Evolutionary conservation across 2,797 vertebrate genomes (phyloP), one percentile per base, ranked within the genome.

Genomic region (Pseudocheirus occidentalis): DNA sequence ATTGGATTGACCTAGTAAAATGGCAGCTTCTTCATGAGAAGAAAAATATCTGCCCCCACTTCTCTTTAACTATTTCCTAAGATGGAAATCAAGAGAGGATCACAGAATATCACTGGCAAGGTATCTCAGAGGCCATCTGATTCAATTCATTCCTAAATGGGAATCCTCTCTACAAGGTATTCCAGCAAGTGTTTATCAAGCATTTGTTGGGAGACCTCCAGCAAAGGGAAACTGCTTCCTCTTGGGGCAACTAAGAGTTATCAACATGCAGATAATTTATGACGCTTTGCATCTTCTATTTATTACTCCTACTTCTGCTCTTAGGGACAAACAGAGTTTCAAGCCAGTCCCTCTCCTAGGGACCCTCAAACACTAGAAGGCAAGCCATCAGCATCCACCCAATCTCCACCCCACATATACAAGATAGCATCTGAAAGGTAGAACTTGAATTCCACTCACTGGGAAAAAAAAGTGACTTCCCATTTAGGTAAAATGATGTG

Each of bases 361-460:
- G 18, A 21, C 28, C 66, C 21, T 24, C 66, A 81, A 81, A 81
- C 21, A 81, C n/a, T 81, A 46, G 58, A 40, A 40, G n/a, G 18
- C n/a, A 81, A 81, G 28, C 16, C 18, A n/a, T 40, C 66, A 73
- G 62, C 5, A 5, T n/a, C 28, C 66, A 40, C 66, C n/a, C 21
- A 18, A 21, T 40, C n/a, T 21, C 3, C 6, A 24, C 40, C 18
- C n/a, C n/a, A 40, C 18, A 21, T 18, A 40, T 73, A 21, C n/a
- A 81, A 81, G 18, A 9, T 9, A 81, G 7, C n/a, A 0, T 4
- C 55, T 95, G 50, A 55, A 95, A 90, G 46, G 50, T 2, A 59
- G 58, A 96, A 62, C 57, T 34, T 55, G 87, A 2, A 46, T 73
- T 96, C 66, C 92, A 18, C 94, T 73, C 81, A 93, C 0, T 94